Conservation (phyloP, 2,113 vertebrate genomes). For the Ranitomeya variabilis region DNA sequence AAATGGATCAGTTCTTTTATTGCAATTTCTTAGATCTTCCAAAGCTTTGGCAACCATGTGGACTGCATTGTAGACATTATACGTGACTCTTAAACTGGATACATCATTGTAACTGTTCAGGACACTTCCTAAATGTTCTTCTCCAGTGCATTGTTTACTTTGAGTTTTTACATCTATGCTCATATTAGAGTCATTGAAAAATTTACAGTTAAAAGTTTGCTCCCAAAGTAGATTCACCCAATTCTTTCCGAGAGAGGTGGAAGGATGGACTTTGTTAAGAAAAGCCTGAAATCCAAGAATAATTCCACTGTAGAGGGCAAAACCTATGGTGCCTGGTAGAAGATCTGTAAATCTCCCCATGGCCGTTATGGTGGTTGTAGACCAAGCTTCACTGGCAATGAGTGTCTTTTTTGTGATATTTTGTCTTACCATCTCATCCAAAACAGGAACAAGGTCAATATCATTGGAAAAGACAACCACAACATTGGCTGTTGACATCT, state of each 20-base stretch:
- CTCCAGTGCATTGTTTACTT: slow-evolving; percentile 7
- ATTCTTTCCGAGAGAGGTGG: neutral
- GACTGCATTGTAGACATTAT: slow-evolving; percentile 30
- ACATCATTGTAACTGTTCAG: slow-evolving; percentile 42
- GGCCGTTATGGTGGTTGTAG: neutral
- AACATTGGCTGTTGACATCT: slow-evolving; percentile 30
- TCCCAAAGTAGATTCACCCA: slow-evolving; percentile 32
- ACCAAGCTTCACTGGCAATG: slow-evolving; percentile 40
- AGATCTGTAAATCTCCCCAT: slow-evolving; percentile 2
- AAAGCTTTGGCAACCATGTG: slow-evolving; percentile 38
- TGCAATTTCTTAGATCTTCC: slow-evolving; percentile 34
- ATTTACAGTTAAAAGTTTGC: slow-evolving; percentile 43
- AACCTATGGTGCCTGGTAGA: slow-evolving; percentile 28
- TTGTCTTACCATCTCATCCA: slow-evolving; percentile 48
- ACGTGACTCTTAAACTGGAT: slow-evolving; percentile 17
- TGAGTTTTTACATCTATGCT: neutral
- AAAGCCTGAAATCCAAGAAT: slow-evolving; percentile 44
- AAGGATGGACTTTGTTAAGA: slow-evolving; percentile 28
- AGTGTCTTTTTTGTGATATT: slow-evolving; percentile 30
- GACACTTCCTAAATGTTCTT: slow-evolving; percentile 11
- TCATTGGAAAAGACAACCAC: slow-evolving; percentile 52
- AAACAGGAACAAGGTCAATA: slow-evolving; percentile 41
- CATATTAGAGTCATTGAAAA: neutral
- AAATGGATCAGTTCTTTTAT: neutral
- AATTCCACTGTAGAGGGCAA: slow-evolving; percentile 21